Conservation (phyloP, 1,140 invertebrate species). For the Brachionus manjavacas region DNA sequence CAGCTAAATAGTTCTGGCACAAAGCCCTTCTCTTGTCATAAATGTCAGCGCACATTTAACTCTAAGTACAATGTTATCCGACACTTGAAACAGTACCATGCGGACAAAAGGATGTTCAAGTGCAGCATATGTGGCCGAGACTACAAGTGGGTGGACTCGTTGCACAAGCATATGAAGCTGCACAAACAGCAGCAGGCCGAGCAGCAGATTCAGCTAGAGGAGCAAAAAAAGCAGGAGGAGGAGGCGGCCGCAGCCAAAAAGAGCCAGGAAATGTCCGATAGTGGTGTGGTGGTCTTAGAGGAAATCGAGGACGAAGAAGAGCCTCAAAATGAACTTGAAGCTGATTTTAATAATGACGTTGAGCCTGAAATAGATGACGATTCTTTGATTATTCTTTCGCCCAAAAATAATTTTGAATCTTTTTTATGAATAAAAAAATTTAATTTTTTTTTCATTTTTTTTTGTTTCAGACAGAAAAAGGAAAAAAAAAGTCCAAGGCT, state of each 20-base stretch:
- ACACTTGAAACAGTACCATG: slow-evolving; percentile 7
- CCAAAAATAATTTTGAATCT: neutral
- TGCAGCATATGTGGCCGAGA: slow-evolving; percentile 22
- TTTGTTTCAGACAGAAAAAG: neutral
- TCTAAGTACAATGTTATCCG: slow-evolving; percentile 11
- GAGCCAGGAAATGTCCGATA: neutral
- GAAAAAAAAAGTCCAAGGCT: neutral
- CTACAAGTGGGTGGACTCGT: slow-evolving; percentile 16
- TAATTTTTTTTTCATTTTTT: neutral
- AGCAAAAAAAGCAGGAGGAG: neutral
- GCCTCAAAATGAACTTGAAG: neutral
- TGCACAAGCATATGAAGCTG: slow-evolving; percentile 27
- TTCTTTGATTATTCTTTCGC: slow-evolving; percentile 26
- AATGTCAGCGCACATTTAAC: slow-evolving; percentile 21
- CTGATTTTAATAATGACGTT: neutral
- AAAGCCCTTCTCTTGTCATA: slow-evolving; percentile 17
- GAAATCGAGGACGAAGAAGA: neutral
- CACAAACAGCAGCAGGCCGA: neutral
- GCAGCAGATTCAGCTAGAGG: neutral
- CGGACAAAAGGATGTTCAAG: slow-evolving; percentile 26
- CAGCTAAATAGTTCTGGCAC: neutral
- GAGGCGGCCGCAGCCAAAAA: neutral
- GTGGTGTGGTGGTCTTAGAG: neutral
- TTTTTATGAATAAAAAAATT: neutral
- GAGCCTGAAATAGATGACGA: neutral